phyloP scores from a whole-genome alignment of 2,888 invertebrate genomes.

The Poecilus cupreus region DNA sequence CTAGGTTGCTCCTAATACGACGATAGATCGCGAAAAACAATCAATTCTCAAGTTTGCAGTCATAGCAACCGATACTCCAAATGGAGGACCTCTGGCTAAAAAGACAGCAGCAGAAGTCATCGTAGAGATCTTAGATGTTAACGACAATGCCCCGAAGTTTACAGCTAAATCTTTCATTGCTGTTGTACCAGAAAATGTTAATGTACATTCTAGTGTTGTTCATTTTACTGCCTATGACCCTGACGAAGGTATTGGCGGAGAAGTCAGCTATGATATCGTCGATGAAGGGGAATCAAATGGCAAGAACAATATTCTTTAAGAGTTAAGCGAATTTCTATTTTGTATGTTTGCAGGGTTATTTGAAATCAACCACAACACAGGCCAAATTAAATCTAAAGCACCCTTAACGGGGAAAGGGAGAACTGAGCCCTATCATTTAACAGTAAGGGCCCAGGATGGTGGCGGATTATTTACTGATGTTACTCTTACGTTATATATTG shows the following conservation, averaged over 20 bases:
- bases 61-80: slow-evolving; percentile 84
- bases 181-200: slow-evolving; percentile 86
- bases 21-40: slow-evolving; percentile 83
- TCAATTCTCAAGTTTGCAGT: slow-evolving; percentile 81
- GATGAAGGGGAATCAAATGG: slow-evolving; percentile 84
- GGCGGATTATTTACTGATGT: slow-evolving; percentile 80
- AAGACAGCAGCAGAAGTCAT: slow-evolving; percentile 79
- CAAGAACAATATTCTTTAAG: slow-evolving; percentile 69
- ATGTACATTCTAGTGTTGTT: slow-evolving; percentile 79
- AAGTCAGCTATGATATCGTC: slow-evolving; percentile 82
- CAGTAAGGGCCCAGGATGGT: slow-evolving; percentile 82
- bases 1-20: slow-evolving; percentile 79
- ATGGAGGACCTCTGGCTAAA: slow-evolving; percentile 79
- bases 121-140: slow-evolving; percentile 84
- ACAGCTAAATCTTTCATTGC: slow-evolving; percentile 80
- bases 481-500: slow-evolving; percentile 80
- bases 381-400: slow-evolving; percentile 80
- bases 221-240: slow-evolving; percentile 84
- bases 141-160: slow-evolving; percentile 85
- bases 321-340: too few relatives aligned
- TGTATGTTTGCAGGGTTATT: slow-evolving; percentile 76
- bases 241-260: slow-evolving; percentile 84
- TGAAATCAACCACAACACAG: slow-evolving; percentile 79
- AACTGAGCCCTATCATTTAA: slow-evolving; percentile 81
- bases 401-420: slow-evolving; percentile 85